phyloP scores from a whole-genome alignment of 2,888 invertebrate genomes.

The Drosophila infuscata region DNA sequence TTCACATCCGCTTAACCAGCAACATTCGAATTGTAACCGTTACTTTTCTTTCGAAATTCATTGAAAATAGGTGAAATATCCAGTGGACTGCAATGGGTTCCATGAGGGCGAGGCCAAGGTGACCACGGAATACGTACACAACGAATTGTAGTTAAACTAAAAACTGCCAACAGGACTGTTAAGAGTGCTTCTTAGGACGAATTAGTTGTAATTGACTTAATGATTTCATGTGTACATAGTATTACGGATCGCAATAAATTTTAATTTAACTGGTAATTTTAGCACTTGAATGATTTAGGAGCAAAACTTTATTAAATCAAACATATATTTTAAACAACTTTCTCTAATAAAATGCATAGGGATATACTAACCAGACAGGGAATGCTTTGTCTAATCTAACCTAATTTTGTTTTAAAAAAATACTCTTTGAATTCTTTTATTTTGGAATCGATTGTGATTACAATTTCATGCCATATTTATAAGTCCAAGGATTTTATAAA shows the following conservation, averaged over 20 bases:
- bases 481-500: background rate
- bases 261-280: constrained; percentile 54
- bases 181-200: constrained; percentile 62
- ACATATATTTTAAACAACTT: background rate
- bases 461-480: background rate
- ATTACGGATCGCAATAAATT: constrained; percentile 74
- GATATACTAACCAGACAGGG: background rate
- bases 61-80: constrained; percentile 84
- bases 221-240: constrained; percentile 72
- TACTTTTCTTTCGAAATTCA: constrained; percentile 26
- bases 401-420: background rate
- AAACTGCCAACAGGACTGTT: constrained; percentile 28
- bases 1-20: constrained; percentile 25
- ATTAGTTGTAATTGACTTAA: constrained; percentile 64
- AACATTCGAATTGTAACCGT: constrained; percentile 38
- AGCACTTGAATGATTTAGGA: background rate
- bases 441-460: background rate
- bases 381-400: background rate
- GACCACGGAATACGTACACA: constrained; percentile 93
- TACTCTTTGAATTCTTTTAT: background rate
- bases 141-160: constrained; percentile 88
- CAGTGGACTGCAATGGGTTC: constrained; percentile 91
- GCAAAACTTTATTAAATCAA: background rate
- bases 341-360: background rate
- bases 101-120: constrained; percentile 93